A percentile compares a stretch with the other conserved stretches of the same genome.
Conservation (phyloP, 2,888 invertebrate genomes). For the Elmis aenea region DNA sequence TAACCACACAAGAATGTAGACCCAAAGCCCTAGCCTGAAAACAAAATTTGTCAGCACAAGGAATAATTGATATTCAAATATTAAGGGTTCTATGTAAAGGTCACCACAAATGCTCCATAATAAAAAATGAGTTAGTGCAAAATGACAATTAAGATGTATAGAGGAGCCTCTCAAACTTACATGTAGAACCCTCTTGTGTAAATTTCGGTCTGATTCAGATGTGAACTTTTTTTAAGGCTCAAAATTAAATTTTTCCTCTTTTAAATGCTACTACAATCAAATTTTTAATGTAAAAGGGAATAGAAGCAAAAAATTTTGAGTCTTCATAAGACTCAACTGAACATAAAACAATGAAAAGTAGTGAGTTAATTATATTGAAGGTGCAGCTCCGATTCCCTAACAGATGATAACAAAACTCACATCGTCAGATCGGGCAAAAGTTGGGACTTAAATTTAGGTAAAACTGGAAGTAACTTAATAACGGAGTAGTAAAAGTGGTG, state of each 20-base stretch:
- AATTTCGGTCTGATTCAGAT: conserved; percentile 35
- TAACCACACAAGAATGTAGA: conserved; percentile 92
- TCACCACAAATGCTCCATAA: conserved; percentile 13
- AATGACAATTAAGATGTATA: conserved; percentile 2
- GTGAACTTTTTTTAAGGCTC: conserved; percentile 37
- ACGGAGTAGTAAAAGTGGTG: conserved; percentile 18
- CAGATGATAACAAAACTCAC: conserved; percentile 36
- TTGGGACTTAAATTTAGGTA: conserved; percentile 22
- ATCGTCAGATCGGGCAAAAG: conserved; percentile 36
- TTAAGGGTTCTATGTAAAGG: conserved; percentile 20
- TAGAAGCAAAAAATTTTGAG: conserved; percentile 44
- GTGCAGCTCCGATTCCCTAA: conserved; percentile 36
- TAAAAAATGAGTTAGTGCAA: conserved; percentile 1
- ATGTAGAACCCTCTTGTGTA: conserved; percentile 34
- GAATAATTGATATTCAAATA: no score
- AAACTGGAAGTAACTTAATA: background rate
- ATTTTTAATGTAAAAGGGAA: conserved; percentile 32
- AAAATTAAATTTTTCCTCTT: conserved; percentile 6
- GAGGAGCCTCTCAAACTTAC: conserved; percentile 19
- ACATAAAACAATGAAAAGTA: conserved; percentile 24
- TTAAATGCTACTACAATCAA: conserved; percentile 12
- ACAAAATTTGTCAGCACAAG: conserved; percentile 21
- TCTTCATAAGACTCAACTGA: conserved; percentile 27
- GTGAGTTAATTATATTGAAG: conserved; percentile 20
- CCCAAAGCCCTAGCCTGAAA: conserved; percentile 91